Percentiles rank a stretch among this genome's conserved stretches.
Evolutionary conservation across 2,797 vertebrate genomes (phyloP).

Genomic region (Lepidocolaptes lacrymiger): DNA sequence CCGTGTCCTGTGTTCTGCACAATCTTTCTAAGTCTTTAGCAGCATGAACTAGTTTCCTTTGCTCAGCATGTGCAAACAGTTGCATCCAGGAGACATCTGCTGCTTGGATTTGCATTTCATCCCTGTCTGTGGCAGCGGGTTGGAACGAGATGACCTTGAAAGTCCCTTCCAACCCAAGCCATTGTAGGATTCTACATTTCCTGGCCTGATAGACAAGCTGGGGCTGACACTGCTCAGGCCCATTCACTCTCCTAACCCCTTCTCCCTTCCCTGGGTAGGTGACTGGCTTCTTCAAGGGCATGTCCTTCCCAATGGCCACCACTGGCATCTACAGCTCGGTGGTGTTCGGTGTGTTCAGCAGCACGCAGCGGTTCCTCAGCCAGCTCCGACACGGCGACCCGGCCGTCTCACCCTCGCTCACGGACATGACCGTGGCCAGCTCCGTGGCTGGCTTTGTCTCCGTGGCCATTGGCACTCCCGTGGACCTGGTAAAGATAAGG

Average conservation of each 20-base stretch:
- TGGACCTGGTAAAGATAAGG: conserved; percentile 95
- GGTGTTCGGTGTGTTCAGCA: conserved; percentile 94
- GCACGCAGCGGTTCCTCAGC: conserved; percentile 84
- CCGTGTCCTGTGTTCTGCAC: not conserved
- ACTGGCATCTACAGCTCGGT: conserved; percentile 91
- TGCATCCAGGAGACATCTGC: not conserved
- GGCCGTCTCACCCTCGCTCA: conserved; percentile 56
- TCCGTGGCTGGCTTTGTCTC: conserved; percentile 85
- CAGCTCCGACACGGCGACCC: conserved; percentile 79
- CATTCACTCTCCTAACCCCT: not conserved
- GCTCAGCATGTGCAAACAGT: not conserved
- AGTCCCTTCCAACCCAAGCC: not conserved
- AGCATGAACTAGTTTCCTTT: not conserved
- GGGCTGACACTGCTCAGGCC: not conserved
- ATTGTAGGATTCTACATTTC: not conserved
- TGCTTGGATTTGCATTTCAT: not conserved
- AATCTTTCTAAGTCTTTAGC: not conserved
- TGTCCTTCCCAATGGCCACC: conserved; percentile 94
- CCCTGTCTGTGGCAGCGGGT: not conserved
- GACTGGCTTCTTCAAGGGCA: conserved; percentile 93
- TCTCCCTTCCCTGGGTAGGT: conserved; percentile 75
- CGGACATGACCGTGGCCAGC: conserved; percentile 87
- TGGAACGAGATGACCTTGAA: not conserved
- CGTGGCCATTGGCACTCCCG: conserved; percentile 87
- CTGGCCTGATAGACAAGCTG: not conserved